These are phyloP conservation scores for Listrodromus nycthemerus DNA, from an alignment of 2,888 invertebrate species.

Conservation along the genomic window DNA sequence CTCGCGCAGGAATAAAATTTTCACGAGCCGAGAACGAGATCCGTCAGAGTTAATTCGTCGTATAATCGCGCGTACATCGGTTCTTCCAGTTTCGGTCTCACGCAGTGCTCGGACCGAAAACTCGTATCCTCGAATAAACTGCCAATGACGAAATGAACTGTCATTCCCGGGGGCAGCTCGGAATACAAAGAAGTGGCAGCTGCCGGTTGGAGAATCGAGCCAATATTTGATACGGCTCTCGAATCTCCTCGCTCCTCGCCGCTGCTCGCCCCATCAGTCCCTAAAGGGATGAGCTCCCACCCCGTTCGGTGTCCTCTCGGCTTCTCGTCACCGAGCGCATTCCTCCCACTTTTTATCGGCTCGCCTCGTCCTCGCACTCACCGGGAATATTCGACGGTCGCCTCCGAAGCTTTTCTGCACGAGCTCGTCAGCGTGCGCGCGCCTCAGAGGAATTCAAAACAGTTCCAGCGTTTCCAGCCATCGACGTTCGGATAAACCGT, in stretches of 20 bases:
- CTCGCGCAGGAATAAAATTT: background rate
- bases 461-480: conserved; percentile 2
- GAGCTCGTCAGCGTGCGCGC: background rate
- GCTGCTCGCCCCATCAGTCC: conserved; percentile 45
- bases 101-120: conserved; percentile 42
- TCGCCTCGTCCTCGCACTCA: conserved; percentile 40
- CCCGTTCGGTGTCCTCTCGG: conserved; percentile 67
- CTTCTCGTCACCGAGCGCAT: conserved; percentile 72
- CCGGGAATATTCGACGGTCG: conserved; percentile 57
- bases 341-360: conserved; percentile 78
- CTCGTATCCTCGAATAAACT: conserved; percentile 55
- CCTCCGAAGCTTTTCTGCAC: conserved; percentile 33
- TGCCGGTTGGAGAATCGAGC: conserved; percentile 75
- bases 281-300: conserved; percentile 73
- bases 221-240: conserved; percentile 79
- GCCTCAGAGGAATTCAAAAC: conserved; percentile 10
- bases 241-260: conserved; percentile 27
- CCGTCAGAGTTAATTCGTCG: conserved; percentile 1
- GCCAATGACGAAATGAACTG: conserved; percentile 70
- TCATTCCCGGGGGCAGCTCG: conserved; percentile 61
- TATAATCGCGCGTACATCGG: background rate
- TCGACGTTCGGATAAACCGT: conserved; percentile 21
- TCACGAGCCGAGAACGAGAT: background rate
- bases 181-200: conserved; percentile 78
- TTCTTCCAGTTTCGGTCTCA: conserved; percentile 50